Base-by-base conservation (phyloP, 1,140 invertebrate genomes). In the Hyposmocoma kahamanoa region DNA sequence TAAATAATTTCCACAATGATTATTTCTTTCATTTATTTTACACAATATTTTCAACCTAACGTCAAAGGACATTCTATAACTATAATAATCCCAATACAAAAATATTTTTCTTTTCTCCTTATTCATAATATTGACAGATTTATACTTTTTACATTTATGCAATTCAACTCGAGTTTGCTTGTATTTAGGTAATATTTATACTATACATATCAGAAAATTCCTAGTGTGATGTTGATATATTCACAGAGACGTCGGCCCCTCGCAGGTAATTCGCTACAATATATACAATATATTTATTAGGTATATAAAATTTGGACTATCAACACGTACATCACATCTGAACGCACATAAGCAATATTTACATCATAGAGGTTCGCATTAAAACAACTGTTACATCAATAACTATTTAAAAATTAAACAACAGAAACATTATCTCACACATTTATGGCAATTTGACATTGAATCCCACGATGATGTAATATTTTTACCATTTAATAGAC, bases 81-180 rank as follows among this genome's bases (percentile, higher is more conserved):
- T 72, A 72, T 67, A 75, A 81, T 81, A 81, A 73, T 77, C 76
- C 81, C 79, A 67, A 82, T 84, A 84, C 67, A 84, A 84, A 84
- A 84, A 84, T 84, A 84, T 80, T 76, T 81, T 6, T 28, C 24
- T 28, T 72, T 69, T 84, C 69, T 83, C 53, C 72, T 78, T 79
- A 80, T 55, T 59, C 51, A 67, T 57, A 61, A 73, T 79, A 79
- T 83, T 78, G 79, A 83, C 75, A 79, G 59, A 52, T 77, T 72
- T 72, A 67, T 65, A 65, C 55, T 76, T 69, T 80, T 71, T 73
- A 76, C 70, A 77, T 62, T 63, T 72, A 60, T 64, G 62, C 65
- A 74, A 54, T 50, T 58, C 47, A 59, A 56, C 56, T 45, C 52
- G 58, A 56, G 48, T 65, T 59, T 66, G 50, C 22, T 61, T 61